Percentiles rank a stretch among this genome's conserved stretches.
Evolutionary conservation across 2,888 invertebrate species (phyloP).

Genomic region (Nomada fabriciana): DNA sequence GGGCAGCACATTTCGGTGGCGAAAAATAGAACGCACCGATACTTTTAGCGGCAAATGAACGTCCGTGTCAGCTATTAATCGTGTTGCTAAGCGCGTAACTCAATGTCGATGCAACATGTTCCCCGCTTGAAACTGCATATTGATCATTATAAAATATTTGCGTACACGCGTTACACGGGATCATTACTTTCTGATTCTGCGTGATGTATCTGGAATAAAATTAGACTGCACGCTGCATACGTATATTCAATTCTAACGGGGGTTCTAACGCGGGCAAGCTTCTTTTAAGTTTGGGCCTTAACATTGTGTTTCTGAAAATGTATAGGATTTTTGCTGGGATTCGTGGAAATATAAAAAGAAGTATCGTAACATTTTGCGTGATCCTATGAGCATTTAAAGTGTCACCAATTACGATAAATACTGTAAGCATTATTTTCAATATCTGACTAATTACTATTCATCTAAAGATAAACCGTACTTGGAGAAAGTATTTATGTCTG

Average conservation of each 20-base stretch:
- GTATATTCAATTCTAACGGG: not conserved
- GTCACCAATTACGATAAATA: not conserved
- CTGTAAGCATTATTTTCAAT: not conserved
- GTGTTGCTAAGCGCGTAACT: slow-evolving; percentile 31
- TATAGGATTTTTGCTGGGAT: too few relatives aligned
- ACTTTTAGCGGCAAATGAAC: not conserved
- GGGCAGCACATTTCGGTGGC: not conserved
- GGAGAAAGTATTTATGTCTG: too few relatives aligned
- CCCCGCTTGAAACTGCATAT: slow-evolving; percentile 28
- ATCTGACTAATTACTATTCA: not conserved
- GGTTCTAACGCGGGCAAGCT: too few relatives aligned
- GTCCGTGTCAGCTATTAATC: slow-evolving; percentile 13
- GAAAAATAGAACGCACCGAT: not conserved
- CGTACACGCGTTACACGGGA: slow-evolving; percentile 21
- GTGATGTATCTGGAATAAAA: slow-evolving; percentile 29
- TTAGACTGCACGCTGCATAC: not conserved
- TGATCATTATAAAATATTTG: slow-evolving; percentile 24
- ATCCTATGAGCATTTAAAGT: not conserved
- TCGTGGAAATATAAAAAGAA: too few relatives aligned
- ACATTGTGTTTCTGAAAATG: too few relatives aligned
- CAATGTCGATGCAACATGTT: slow-evolving; percentile 34
- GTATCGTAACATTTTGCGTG: not conserved
- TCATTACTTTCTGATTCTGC: slow-evolving; percentile 49
- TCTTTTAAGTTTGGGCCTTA: too few relatives aligned
- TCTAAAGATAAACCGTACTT: not conserved